Percentiles rank a stretch among this genome's conserved stretches.
phyloP scores from a whole-genome alignment of 2,888 invertebrate genomes.

The Sepioteuthis lessoniana region DNA sequence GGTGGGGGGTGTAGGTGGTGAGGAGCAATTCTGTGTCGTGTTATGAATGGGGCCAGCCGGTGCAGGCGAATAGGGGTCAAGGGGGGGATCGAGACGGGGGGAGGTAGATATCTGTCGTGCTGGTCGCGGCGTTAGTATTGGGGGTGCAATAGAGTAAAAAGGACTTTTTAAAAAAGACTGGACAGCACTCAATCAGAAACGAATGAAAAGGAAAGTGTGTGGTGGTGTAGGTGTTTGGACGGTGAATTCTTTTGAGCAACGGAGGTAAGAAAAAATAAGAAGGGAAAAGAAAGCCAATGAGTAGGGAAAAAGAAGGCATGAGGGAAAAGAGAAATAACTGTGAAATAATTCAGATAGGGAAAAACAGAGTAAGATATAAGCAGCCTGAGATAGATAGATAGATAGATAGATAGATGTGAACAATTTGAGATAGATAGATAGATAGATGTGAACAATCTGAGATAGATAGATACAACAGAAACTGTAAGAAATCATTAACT shows the following conservation, averaged over 20 bases:
- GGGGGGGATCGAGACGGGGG: background rate
- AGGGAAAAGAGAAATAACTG: background rate
- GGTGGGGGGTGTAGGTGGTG: background rate
- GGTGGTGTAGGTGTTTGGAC: background rate
- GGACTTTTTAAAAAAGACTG: background rate
- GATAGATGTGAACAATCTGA: background rate
- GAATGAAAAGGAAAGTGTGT: background rate
- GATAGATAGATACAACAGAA: background rate
- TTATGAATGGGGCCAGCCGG: background rate
- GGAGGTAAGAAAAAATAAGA: background rate
- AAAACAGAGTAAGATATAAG: no score
- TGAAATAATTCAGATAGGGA: background rate
- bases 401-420: background rate
- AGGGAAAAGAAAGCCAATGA: background rate
- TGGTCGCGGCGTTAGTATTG: background rate
- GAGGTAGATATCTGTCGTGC: background rate
- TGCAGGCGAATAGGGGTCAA: background rate
- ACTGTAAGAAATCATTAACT: no score
- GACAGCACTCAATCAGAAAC: conserved; percentile 2
- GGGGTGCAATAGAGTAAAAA: background rate
- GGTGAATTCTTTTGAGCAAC: background rate
- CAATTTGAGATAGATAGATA: background rate
- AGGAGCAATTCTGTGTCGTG: background rate
- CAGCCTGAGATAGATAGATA: background rate
- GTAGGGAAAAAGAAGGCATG: background rate